Evolutionary conservation across 2,888 invertebrate species (phyloP).

Genomic region (Amphipoea oculea): DNA sequence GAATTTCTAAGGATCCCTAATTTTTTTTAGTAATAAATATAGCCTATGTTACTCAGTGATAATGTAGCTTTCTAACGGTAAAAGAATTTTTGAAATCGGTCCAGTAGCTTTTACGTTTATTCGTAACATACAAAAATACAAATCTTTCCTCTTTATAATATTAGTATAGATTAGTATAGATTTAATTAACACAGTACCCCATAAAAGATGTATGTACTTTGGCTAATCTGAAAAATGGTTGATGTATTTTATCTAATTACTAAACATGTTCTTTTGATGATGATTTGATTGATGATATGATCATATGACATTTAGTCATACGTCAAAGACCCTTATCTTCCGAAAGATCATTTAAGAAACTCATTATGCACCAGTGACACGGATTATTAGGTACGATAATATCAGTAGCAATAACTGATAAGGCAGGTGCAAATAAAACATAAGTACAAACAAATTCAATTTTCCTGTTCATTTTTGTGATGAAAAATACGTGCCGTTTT

Average conservation of each 20-base stretch:
- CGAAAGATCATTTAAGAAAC: constrained; percentile 24
- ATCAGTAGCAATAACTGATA: constrained; percentile 41
- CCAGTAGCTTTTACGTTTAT: too few species aligned
- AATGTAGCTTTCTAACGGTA: too few species aligned
- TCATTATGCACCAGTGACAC: constrained; percentile 30
- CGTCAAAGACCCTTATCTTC: constrained; percentile 7
- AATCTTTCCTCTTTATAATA: too few species aligned
- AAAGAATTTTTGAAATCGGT: too few species aligned
- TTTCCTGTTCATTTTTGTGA: constrained; percentile 23
- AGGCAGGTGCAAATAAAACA: constrained; percentile 35
- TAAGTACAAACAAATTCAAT: constrained; percentile 25
- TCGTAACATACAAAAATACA: too few species aligned
- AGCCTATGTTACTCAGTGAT: too few species aligned
- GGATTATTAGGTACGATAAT: constrained; percentile 19
- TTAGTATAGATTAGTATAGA: too few species aligned
- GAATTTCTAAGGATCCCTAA: too few species aligned
- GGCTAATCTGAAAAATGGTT: too few species aligned
- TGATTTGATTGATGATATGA: constrained; percentile 17
- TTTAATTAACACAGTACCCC: too few species aligned
- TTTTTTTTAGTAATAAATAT: too few species aligned
- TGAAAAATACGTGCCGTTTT: constrained; percentile 22
- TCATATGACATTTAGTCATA: not conserved
- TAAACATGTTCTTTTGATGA: not conserved
- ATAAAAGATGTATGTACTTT: too few species aligned
- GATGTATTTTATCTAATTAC: not conserved